phyloP scores from a whole-genome alignment of 2,888 invertebrate genomes.

The Caenorhabditis sp. region DNA sequence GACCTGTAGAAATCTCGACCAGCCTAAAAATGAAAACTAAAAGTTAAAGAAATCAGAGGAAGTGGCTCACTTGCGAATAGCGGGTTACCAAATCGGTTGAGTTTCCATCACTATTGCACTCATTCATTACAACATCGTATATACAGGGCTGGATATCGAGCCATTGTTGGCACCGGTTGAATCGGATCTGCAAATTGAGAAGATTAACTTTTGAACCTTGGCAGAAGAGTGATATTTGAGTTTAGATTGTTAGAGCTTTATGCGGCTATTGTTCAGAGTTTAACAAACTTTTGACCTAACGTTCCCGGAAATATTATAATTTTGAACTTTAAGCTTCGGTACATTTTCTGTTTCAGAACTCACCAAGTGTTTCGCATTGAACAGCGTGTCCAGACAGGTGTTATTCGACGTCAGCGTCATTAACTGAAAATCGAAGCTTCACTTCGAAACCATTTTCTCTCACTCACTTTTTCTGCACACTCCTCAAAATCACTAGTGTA shows the following conservation, averaged over 20 bases:
- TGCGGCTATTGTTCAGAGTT: too few species aligned
- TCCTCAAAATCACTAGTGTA: slow-evolving; percentile 29
- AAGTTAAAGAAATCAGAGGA: background rate
- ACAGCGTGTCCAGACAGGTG: slow-evolving; percentile 42
- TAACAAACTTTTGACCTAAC: too few species aligned
- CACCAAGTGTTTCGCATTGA: slow-evolving; percentile 41
- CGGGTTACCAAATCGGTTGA: slow-evolving; percentile 30
- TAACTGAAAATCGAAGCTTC: slow-evolving; percentile 30
- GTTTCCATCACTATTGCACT: slow-evolving; percentile 44
- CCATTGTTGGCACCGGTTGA: slow-evolving; percentile 56
- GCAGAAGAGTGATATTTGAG: too few species aligned
- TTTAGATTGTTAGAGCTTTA: too few species aligned
- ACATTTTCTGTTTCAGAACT: background rate
- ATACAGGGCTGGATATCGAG: slow-evolving; percentile 53
- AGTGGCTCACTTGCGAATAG: slow-evolving; percentile 31
- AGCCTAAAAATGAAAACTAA: slow-evolving; percentile 9
- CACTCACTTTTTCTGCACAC: slow-evolving; percentile 40
- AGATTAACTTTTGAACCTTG: background rate
- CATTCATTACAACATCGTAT: slow-evolving; percentile 49
- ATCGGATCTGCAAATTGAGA: slow-evolving; percentile 38
- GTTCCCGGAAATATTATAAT: too few species aligned
- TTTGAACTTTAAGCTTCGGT: too few species aligned
- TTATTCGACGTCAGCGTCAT: slow-evolving; percentile 19
- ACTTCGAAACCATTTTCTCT: background rate
- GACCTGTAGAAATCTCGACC: slow-evolving; percentile 36